Conservation (phyloP, 2,113 vertebrate species). For the Ammospiza nelsoni region DNA sequence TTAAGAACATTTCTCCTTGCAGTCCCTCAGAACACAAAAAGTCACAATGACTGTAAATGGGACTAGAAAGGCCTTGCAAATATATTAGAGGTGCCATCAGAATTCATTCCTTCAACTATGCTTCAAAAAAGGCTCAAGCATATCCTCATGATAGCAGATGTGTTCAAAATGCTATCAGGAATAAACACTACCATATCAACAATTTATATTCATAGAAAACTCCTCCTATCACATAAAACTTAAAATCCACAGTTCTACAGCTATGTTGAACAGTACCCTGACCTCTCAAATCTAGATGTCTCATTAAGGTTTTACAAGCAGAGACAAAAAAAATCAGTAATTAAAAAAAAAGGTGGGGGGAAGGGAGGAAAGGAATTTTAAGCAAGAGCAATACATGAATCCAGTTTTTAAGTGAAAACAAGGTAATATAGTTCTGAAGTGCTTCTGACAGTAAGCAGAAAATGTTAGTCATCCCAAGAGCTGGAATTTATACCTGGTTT, state of each 20-base stretch:
- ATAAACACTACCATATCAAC: not conserved
- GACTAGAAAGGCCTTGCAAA: not conserved
- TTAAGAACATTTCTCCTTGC: not conserved
- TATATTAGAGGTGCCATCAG: not conserved
- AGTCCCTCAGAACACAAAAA: not conserved
- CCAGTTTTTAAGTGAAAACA: not conserved
- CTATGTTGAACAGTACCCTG: not conserved
- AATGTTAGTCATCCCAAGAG: not conserved
- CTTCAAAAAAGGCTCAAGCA: not conserved
- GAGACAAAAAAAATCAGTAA: not conserved
- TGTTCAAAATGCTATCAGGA: not conserved
- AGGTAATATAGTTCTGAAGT: not conserved
- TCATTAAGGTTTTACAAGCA: not conserved
- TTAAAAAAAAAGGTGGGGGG: fast-evolving
- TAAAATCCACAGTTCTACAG: not conserved
- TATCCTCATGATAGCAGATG: not conserved
- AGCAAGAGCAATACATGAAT: not conserved
- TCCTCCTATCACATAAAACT: not conserved
- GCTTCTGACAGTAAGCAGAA: not conserved
- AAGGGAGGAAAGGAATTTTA: not conserved
- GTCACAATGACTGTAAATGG: not conserved
- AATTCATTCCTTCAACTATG: not conserved
- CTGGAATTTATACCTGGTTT: not conserved
- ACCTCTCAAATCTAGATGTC: not conserved
- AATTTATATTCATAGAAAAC: not conserved